Evolutionary conservation across 2,113 vertebrate species (phyloP), one percentile per base, ranked within the genome.

Genomic region (Emydocephalus ijimae): DNA sequence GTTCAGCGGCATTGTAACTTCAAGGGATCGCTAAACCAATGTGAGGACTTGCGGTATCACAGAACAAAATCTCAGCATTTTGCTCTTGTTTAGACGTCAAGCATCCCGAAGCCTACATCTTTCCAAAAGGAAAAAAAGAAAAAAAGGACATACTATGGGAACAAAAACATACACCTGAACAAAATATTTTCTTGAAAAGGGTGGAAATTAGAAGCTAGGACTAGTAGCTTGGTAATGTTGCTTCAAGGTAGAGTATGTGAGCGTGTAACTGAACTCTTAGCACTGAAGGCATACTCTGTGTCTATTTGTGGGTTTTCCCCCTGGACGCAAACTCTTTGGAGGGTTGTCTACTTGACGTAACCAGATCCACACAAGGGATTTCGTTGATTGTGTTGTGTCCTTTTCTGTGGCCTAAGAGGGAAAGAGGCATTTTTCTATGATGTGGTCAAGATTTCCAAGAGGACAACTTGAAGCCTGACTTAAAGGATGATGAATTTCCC

Each of bases 381-480:
- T 92, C 85, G 92, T 52, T 91, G 0, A 24, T 89, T 39, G 14
- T 52, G 81, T 90, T 92, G 85, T 56, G 91, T 90, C 85, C 87
- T 0, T 0, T 52, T 87, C 3, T 0, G 2, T 10, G 56, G 92
- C 91, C 59, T 1, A 0, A 50, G 90, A 88, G 21, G 48, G 23
- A 29, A 29, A 29, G 69, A 92, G 24, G 23, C 0, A 0, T 14
- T 4, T 0, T 5, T 85, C 54, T 64, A 26, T n/a, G 0, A 24
- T 52, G 93, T 69, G 20, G 5, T 12, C 21, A 14, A 50, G 24
- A 1, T 54, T 92, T 94, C 85, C 88, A 57, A 61, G n/a, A 92
- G 26, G 20, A 23, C 11, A 11, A 90, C 8, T 7, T 90, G 0
- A 94, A n/a, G 15, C 57, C 39, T 8, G 9, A 39, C 54, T 92